Evolutionary conservation across 2,113 vertebrate species (phyloP), one percentile per base, ranked within the genome.

Genomic region (Rhizomys pruinosus): DNA sequence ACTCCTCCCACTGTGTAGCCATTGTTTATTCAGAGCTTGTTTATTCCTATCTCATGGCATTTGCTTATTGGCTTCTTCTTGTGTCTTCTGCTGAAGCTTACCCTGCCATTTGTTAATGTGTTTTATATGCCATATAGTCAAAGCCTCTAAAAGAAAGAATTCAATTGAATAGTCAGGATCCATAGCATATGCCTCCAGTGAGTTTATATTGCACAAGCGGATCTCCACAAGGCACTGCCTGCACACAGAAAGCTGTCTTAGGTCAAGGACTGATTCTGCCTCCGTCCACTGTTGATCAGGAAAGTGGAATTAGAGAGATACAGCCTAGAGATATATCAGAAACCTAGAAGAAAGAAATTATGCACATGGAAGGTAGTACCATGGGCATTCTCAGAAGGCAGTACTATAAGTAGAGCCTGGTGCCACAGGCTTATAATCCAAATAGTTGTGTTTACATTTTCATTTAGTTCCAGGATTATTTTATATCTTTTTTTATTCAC

Each of bases 91-190:
- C 77, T 74, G 78, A 61, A 64, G 9, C 61, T n/a, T 29, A 61
- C 15, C 25, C 72, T 61, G 2, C 32, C 25, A 2, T 73, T 90
- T 68, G 20, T 5, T 37, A 23, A n/a, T 88, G 29, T 7, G 68
- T 22, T 74, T 42, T 87, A 20, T 55, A 17, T 76, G 34, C 44
- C 82, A 77, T 2, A 9, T 19, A 63, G 72, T 63, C 37, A 85
- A 94, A 90, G 32, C 27, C 84, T 92, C 59, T 66, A 32, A 64
- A 91, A 57, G 37, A 44, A 79, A 82, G 22, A 42, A 72, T 61
- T n/a, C 32, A 25, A 37, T 23, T 29, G 16, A 59, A 25, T 8
- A 74, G 25, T 71, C 6, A 20, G 17, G 89, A 79, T 32, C n/a
- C 61, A 15, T 42, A 10, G 20, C 20, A 37, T 27, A 5, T 15